A percentile compares a stretch with the other conserved stretches of the same genome.
phyloP scores from a whole-genome alignment of 2,797 vertebrate genomes.

The Enteromius argenteus region DNA sequence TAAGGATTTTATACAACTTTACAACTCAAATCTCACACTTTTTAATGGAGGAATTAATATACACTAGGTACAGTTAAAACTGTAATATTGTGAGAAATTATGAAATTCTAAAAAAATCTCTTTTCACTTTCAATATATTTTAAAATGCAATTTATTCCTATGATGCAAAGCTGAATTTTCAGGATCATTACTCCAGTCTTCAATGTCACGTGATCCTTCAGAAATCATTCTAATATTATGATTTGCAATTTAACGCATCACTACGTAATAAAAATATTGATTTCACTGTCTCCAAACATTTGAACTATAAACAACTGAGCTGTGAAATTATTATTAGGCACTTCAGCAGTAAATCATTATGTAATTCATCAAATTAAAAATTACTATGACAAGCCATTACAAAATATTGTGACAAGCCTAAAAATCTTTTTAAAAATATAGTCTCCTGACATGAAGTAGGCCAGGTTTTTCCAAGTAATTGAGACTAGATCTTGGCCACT shows the following conservation, averaged over 20 bases:
- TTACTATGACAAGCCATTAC: not conserved
- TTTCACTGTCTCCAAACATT: too few relatives aligned
- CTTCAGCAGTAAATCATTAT: not conserved
- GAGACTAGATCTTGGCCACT: constrained; percentile 29
- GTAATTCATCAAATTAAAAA: not conserved
- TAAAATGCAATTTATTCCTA: not conserved
- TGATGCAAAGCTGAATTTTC: not conserved
- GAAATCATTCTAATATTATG: not conserved
- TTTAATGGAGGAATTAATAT: too few relatives aligned
- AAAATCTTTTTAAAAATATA: not conserved
- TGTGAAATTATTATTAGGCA: not conserved
- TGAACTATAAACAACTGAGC: not conserved
- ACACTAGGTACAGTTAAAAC: not conserved
- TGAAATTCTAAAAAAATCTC: not conserved
- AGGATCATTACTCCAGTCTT: not conserved
- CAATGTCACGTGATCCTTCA: not conserved
- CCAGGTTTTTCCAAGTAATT: not conserved
- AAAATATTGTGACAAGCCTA: not conserved
- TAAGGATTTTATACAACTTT: not conserved
- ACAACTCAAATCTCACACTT: not conserved
- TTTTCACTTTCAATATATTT: not conserved
- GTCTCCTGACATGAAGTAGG: not conserved
- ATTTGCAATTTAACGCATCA: not conserved
- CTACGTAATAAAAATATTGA: not conserved
- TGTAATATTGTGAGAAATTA: not conserved